A percentile compares a stretch with the other conserved stretches of the same genome.
Conservation (phyloP, 1,140 invertebrate species). For the Nomia melanderi region DNA sequence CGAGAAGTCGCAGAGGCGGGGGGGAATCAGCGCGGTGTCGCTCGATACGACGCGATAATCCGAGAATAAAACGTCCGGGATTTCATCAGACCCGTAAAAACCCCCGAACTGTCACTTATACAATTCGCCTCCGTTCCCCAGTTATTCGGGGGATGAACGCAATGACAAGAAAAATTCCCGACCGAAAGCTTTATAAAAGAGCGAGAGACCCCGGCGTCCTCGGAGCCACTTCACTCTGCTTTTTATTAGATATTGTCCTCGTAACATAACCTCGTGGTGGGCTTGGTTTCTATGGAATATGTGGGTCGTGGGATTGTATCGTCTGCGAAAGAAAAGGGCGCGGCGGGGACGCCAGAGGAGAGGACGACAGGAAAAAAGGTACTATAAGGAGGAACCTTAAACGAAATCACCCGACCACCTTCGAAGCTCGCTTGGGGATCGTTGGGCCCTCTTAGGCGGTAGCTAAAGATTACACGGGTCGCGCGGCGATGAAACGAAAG, state of each 20-base stretch:
- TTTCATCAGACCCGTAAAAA: slow-evolving; percentile 35
- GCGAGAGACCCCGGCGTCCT: slow-evolving; percentile 43
- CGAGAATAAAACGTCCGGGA: slow-evolving; percentile 27
- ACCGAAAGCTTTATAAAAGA: slow-evolving; percentile 64
- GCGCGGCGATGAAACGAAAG: slow-evolving; percentile 60
- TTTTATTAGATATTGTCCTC: slow-evolving; percentile 73
- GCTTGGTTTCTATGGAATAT: slow-evolving; percentile 47
- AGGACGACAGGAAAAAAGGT: slow-evolving; percentile 9
- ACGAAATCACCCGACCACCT: slow-evolving; percentile 52
- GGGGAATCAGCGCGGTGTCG: neutral
- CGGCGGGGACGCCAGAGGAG: too few relatives aligned
- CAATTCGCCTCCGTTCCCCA: slow-evolving; percentile 26
- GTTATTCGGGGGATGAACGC: slow-evolving; percentile 14
- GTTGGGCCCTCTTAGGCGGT: slow-evolving; percentile 18
- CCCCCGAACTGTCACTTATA: slow-evolving; percentile 42
- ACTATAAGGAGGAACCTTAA: slow-evolving; percentile 26
- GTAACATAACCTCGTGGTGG: slow-evolving; percentile 61
- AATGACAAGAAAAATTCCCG: slow-evolving; percentile 45
- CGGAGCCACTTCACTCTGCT: slow-evolving; percentile 56
- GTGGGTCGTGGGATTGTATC: slow-evolving; percentile 60
- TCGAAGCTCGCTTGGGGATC: slow-evolving; percentile 10
- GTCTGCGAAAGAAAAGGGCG: slow-evolving; percentile 3
- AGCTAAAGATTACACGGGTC: slow-evolving; percentile 46
- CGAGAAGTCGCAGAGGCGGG: too few relatives aligned
- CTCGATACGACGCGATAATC: slow-evolving; percentile 41